Evolutionary conservation across 2,113 vertebrate genomes (phyloP).

Genomic region (Tylochromis polylepis): DNA sequence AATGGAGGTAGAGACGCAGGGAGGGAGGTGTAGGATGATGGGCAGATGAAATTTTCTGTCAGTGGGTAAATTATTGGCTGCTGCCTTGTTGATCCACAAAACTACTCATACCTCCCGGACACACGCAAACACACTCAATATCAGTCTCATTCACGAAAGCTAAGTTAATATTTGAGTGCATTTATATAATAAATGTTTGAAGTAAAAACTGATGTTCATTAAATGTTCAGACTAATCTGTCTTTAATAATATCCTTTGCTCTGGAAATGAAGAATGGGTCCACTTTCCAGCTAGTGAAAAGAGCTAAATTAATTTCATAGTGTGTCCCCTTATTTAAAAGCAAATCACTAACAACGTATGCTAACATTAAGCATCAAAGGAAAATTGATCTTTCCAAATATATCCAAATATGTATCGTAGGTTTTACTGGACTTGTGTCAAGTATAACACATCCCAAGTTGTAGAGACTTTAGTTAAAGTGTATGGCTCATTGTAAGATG

Average conservation of each 20-base stretch:
- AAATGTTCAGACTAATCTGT: neutral
- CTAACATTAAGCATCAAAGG: neutral
- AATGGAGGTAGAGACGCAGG: constrained; percentile 37
- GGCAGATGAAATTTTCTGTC: constrained; percentile 97
- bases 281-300: neutral
- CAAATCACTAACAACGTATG: neutral
- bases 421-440: neutral
- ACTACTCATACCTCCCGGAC: constrained; percentile 80
- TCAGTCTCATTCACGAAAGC: constrained; percentile 9
- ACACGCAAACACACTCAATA: constrained; percentile 36
- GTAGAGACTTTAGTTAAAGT: neutral
- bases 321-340: neutral
- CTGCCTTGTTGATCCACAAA: constrained; percentile 91
- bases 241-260: neutral
- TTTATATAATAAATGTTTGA: neutral
- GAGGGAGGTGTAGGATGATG: constrained; percentile 68
- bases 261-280: neutral
- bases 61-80: constrained; percentile 97
- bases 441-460: neutral
- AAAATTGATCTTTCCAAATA: neutral
- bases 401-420: no score
- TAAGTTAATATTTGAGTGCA: neutral
- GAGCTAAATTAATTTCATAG: neutral
- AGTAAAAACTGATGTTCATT: neutral
- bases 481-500: neutral